Evolutionary conservation across 1,140 invertebrate species (phyloP), one percentile per base, ranked within the genome.

Genomic region (Diachasma alloeum): DNA sequence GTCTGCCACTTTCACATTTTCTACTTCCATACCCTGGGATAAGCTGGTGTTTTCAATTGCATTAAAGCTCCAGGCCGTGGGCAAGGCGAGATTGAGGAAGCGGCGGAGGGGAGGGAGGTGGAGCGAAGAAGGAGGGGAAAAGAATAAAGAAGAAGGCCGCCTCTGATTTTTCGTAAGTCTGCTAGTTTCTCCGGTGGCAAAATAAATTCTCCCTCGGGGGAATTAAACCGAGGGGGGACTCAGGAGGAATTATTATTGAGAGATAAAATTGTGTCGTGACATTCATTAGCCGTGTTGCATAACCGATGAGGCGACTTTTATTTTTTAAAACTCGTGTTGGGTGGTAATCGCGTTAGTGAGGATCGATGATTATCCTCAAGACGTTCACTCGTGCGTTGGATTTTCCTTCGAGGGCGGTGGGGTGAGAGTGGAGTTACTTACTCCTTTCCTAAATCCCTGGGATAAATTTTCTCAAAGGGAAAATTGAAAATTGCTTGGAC

Each of bases 41-140:
- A 78, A 78, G 77, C 73, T 74, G 9, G 72, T 78, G 72, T 78
- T 78, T 78, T 78, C 77, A 78, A 78, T 78, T 78, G 73, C 48
- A 74, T 78, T 78, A 78, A 78, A 78, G 77, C 77, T 72, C 13
- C 46, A 24, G 42, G 39, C 11, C 22, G 37, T 15, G 36, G 9
- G 6, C 31, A 31, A 31, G 31, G 31, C 2, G 48, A 59, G 56
- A 26, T 22, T 31, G 31, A 31, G 31, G 22, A n/a, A n/a, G 37
- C 26, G 48, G 36, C 39, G 56, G 46, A 46, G 66, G 67, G 13
- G 22, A 13, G 63, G 22, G 24, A 31, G 31, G n/a, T 67, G 68
- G 22, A 26, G 24, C 4, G 8, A 19, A 13, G 10, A 31, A 2
- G 31, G 31, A 31, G 24, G 19, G 67, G 67, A 39, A n/a, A 69